Conservation (phyloP, 2,113 vertebrate species). For the Amia ocellicauda region DNA sequence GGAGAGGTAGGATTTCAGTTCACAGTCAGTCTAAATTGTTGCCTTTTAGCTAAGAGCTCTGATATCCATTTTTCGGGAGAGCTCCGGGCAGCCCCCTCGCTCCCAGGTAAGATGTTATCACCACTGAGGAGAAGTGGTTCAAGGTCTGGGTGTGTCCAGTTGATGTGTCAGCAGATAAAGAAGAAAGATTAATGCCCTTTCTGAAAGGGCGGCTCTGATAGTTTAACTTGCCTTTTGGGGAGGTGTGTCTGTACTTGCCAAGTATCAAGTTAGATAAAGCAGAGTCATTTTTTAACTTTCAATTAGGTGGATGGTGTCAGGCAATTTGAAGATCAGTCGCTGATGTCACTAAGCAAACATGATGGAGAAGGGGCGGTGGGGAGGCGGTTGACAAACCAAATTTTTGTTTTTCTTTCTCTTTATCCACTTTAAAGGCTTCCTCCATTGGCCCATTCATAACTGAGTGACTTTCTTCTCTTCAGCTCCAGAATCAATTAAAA, state of each 20-base stretch:
- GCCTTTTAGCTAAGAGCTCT: conserved; percentile 44
- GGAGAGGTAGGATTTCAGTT: conserved; percentile 54
- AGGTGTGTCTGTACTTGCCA: conserved; percentile 35
- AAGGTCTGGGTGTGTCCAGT: conserved; percentile 47
- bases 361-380: conserved; percentile 17
- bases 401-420: neutral
- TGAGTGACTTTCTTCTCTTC: conserved; percentile 6
- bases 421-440: neutral
- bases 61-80: conserved; percentile 25
- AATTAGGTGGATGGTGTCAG: conserved; percentile 26
- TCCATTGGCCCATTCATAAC: conserved; percentile 18
- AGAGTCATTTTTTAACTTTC: conserved; percentile 43
- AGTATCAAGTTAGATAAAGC: conserved; percentile 50
- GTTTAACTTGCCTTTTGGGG: conserved; percentile 36
- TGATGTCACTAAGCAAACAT: conserved; percentile 50
- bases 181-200: conserved; percentile 65
- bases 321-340: conserved; percentile 43
- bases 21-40: conserved; percentile 54
- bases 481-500: conserved; percentile 17
- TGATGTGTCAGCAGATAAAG: conserved; percentile 55
- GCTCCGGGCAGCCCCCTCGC: conserved; percentile 32
- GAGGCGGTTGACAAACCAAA: no score
- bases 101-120: conserved; percentile 43
- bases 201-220: conserved; percentile 46
- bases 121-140: conserved; percentile 36